phyloP scores from a whole-genome alignment of 2,888 invertebrate genomes.

The Antitype chi region DNA sequence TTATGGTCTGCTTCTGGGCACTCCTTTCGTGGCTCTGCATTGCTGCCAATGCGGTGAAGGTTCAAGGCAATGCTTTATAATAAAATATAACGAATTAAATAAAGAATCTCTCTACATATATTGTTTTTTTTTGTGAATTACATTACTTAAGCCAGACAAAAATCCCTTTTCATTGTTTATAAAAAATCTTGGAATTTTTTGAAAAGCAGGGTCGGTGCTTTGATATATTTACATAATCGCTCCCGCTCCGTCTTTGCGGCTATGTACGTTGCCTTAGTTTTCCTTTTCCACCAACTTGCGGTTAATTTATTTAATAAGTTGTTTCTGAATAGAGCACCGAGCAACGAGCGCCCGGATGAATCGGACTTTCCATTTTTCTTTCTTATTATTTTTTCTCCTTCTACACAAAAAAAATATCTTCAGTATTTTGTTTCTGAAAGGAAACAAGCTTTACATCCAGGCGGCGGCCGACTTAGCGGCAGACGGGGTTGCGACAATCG shows the following conservation, averaged over 20 bases:
- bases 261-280: slow-evolving; percentile 79
- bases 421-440: slow-evolving; percentile 73
- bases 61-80: no score
- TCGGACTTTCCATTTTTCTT: slow-evolving; percentile 83
- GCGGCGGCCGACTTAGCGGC: no score
- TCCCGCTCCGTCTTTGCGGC: slow-evolving; percentile 40
- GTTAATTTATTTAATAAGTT: slow-evolving; percentile 90
- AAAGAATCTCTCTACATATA: no score
- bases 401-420: slow-evolving; percentile 69
- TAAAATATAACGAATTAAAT: no score
- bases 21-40: no score
- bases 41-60: no score
- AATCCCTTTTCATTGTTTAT: not conserved
- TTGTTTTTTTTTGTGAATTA: not conserved
- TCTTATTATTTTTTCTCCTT: slow-evolving; percentile 69
- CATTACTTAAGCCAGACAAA: not conserved
- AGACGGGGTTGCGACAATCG: no score
- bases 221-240: slow-evolving; percentile 45
- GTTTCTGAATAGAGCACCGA: slow-evolving; percentile 85
- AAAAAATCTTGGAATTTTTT: not conserved
- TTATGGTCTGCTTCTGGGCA: no score
- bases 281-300: slow-evolving; percentile 87
- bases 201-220: not conserved
- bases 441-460: slow-evolving; percentile 70
- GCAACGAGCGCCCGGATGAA: slow-evolving; percentile 81